A percentile compares a stretch with the other conserved stretches of the same genome.
phyloP scores from a whole-genome alignment of 2,888 invertebrate species.

The Sussaba pulchella region DNA sequence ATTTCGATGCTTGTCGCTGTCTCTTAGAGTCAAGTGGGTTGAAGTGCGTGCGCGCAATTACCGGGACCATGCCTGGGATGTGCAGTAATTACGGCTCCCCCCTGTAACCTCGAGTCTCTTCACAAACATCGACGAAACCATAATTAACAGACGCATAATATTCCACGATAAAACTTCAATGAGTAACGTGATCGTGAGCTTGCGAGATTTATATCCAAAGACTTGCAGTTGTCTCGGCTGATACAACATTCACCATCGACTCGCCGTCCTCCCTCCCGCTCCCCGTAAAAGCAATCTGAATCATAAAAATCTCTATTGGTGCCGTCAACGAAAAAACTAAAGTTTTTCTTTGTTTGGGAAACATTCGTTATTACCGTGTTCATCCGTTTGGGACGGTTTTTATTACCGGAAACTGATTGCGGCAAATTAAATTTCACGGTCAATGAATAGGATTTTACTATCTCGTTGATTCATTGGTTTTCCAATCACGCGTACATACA shows the following conservation, averaged over 20 bases:
- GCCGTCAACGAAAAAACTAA: background rate
- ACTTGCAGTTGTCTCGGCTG: background rate
- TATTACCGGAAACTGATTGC: constrained; percentile 9
- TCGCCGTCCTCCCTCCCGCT: background rate
- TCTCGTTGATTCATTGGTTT: constrained; percentile 9
- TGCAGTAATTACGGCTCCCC: constrained; percentile 12
- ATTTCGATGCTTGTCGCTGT: background rate
- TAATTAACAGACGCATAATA: constrained; percentile 27
- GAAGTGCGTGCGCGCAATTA: constrained; percentile 37
- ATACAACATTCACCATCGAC: background rate
- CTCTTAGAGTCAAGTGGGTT: background rate
- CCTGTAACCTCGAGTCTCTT: constrained; percentile 13
- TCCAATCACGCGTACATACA: background rate
- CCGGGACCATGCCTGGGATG: background rate
- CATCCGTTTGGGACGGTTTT: background rate
- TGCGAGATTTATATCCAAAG: constrained; percentile 4
- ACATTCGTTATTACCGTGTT: constrained; percentile 4
- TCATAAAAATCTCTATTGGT: background rate
- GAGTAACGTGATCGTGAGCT: background rate
- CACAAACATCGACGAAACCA: constrained; percentile 14
- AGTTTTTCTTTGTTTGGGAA: background rate
- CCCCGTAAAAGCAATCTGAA: background rate
- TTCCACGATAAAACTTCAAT: background rate
- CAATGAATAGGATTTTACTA: constrained; percentile 2
- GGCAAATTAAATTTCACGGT: background rate